A percentile compares a stretch with the other conserved stretches of the same genome.
Conservation (phyloP, 2,113 vertebrate genomes). For the Poeciliopsis turrubarensis region DNA sequence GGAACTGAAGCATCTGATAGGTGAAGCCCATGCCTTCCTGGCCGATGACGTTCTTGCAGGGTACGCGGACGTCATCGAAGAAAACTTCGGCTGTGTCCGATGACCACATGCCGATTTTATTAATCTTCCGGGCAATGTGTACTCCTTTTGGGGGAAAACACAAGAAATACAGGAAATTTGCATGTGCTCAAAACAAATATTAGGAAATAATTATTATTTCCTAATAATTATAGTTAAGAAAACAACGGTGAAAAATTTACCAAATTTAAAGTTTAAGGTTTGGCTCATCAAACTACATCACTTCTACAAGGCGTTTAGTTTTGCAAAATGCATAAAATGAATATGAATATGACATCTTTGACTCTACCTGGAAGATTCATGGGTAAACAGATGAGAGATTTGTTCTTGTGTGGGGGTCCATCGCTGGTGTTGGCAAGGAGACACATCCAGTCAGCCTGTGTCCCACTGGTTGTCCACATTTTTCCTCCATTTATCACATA, state of each 20-base stretch:
- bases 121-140: slow-evolving; percentile 84
- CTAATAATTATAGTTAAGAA: too few relatives aligned
- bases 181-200: too few relatives aligned
- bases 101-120: slow-evolving; percentile 88
- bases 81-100: slow-evolving; percentile 85
- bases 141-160: slow-evolving; percentile 68
- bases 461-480: slow-evolving; percentile 84
- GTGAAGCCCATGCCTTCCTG: slow-evolving; percentile 89
- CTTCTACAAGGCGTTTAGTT: background rate
- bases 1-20: slow-evolving; percentile 90
- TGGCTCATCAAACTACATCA: background rate
- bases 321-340: background rate
- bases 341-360: background rate
- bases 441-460: slow-evolving; percentile 87
- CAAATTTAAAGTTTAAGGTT: background rate
- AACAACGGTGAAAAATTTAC: background rate
- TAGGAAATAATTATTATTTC: background rate
- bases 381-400: slow-evolving; percentile 86
- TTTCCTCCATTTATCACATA: slow-evolving; percentile 85
- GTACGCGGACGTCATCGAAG: slow-evolving; percentile 86
- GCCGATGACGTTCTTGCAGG: slow-evolving; percentile 83
- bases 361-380: slow-evolving; percentile 83
- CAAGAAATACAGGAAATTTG: background rate
- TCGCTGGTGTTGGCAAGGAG: slow-evolving; percentile 83
- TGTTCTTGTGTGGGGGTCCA: slow-evolving; percentile 81